These are phyloP conservation scores for Sanderia malayensis DNA, from an alignment of 30 jellyfish, hydroid and myxozoan genomes.

Conservation along the genomic window DNA sequence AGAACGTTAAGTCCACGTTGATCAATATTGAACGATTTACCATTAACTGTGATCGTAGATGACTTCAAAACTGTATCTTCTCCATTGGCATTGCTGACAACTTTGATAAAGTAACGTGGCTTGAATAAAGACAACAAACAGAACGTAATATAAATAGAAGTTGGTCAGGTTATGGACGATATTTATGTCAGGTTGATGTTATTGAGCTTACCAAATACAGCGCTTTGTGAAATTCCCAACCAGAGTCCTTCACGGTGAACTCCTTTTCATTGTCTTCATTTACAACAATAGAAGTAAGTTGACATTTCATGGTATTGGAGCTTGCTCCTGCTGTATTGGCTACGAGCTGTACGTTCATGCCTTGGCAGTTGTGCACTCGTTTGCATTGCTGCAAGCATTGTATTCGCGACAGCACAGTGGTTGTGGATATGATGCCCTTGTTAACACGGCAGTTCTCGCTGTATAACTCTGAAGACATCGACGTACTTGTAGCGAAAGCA, in stretches of 20 bases:
- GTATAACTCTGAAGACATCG: conserved; percentile 12
- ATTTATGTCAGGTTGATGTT: too few relatives aligned
- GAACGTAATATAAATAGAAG: too few relatives aligned
- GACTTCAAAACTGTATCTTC: background rate
- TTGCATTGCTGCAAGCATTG: conserved; percentile 42
- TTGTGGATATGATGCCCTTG: background rate
- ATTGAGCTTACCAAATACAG: conserved; percentile 6
- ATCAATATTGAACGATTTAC: background rate
- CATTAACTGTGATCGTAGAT: conserved; percentile 3
- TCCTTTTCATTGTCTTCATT: conserved; percentile 1
- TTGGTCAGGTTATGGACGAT: too few relatives aligned
- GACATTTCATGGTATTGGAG: background rate
- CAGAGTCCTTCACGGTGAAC: background rate
- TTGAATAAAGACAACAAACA: too few relatives aligned
- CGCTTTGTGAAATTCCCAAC: conserved; percentile 26
- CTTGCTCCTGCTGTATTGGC: too few relatives aligned
- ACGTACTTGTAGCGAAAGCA: conserved; percentile 3
- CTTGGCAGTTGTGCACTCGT: conserved; percentile 10
- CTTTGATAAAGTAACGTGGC: background rate
- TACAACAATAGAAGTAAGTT: conserved; percentile 11
- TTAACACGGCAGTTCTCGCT: background rate
- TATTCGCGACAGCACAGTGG: conserved; percentile 13
- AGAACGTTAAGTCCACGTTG: background rate
- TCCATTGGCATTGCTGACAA: background rate
- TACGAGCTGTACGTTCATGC: conserved; percentile 20